These are phyloP conservation scores for Ypsolopha scabrella DNA, from an alignment of 2,888 invertebrate genomes.

Conservation along the genomic window DNA sequence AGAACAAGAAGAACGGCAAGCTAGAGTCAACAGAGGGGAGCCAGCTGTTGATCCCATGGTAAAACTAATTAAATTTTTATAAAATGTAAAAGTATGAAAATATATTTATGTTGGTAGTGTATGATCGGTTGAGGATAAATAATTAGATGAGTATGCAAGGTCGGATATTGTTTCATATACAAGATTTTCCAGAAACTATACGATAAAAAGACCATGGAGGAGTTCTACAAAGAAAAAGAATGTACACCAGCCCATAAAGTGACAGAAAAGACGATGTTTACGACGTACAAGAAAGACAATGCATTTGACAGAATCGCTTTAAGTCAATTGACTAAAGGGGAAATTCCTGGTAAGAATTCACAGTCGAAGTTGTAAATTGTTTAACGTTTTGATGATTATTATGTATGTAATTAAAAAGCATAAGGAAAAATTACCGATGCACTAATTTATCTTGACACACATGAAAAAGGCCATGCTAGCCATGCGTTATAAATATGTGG, in stretches of 20 bases:
- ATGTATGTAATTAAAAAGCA: too few relatives aligned
- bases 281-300: slow-evolving; percentile 42
- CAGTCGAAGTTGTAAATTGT: too few relatives aligned
- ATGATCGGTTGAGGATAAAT: not conserved
- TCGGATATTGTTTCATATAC: not conserved
- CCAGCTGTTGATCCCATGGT: slow-evolving; percentile 58
- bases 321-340: slow-evolving; percentile 49
- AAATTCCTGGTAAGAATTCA: slow-evolving; percentile 31
- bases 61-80: not conserved
- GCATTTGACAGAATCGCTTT: slow-evolving; percentile 48
- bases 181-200: slow-evolving; percentile 38
- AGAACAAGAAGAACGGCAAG: slow-evolving; percentile 43
- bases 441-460: too few relatives aligned
- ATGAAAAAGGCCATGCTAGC: too few relatives aligned
- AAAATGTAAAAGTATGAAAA: not conserved
- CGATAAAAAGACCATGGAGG: slow-evolving; percentile 45
- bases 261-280: slow-evolving; percentile 23
- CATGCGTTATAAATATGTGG: too few relatives aligned
- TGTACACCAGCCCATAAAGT: slow-evolving; percentile 32
- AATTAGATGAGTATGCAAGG: not conserved
- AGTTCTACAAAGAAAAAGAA: slow-evolving; percentile 32
- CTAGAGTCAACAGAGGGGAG: slow-evolving; percentile 53
- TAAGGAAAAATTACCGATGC: too few relatives aligned
- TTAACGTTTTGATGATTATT: too few relatives aligned
- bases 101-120: not conserved